Percentiles rank a stretch among this genome's conserved stretches.
phyloP scores from a whole-genome alignment of 2,113 vertebrate species.

The Alosa alosa region DNA sequence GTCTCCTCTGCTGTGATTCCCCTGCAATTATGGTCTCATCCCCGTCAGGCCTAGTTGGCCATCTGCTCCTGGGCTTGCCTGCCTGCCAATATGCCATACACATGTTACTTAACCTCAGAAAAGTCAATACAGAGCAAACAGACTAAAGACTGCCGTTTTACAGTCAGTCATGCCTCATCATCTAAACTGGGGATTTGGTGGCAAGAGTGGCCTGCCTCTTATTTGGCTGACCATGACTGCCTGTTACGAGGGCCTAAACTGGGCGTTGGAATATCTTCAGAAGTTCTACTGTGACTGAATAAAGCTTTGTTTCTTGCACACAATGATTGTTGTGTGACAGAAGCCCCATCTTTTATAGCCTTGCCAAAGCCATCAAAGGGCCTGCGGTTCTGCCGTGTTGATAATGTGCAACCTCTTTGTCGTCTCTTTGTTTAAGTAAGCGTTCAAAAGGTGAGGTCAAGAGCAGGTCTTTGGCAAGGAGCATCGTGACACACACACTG shows the following conservation, averaged over 20 bases:
- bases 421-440: background rate
- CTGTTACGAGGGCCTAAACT: background rate
- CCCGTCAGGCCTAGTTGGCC: background rate
- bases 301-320: background rate
- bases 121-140: background rate
- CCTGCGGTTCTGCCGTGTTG: background rate
- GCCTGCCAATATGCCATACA: background rate
- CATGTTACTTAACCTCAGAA: background rate
- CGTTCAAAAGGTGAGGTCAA: background rate
- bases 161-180: background rate
- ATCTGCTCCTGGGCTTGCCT: background rate
- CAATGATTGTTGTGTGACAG: background rate
- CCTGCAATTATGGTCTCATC: background rate
- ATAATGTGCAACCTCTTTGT: background rate
- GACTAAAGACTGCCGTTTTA: background rate
- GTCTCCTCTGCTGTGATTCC: background rate
- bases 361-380: background rate
- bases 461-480: background rate
- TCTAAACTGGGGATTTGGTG: background rate
- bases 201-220: background rate
- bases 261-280: background rate
- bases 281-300: background rate
- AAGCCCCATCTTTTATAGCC: background rate
- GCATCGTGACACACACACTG: background rate
- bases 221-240: background rate